Percentiles rank a stretch among this genome's conserved stretches.
Conservation (phyloP, 2,888 invertebrate genomes). For the Phengaris alcon region DNA sequence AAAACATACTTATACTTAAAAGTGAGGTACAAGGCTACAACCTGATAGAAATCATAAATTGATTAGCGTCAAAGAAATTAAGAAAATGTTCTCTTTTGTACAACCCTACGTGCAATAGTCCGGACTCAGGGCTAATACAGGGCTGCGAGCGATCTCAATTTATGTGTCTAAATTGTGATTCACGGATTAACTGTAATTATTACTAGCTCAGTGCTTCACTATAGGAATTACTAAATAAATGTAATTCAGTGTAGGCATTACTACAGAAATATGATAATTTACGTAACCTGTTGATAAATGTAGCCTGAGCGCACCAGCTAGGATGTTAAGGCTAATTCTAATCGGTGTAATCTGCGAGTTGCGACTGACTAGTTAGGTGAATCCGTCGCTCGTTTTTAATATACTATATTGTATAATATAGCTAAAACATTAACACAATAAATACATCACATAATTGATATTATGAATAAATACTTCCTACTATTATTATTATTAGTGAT, state of each 20-base stretch:
- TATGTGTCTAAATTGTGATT: constrained; percentile 44
- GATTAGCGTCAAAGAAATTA: background rate
- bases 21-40: too few relatives aligned
- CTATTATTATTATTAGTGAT: too few relatives aligned
- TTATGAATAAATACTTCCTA: too few relatives aligned
- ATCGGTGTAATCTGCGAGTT: background rate
- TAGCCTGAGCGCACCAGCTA: background rate
- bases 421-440: too few relatives aligned
- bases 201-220: constrained; percentile 20
- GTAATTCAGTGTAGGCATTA: background rate
- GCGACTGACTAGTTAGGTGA: too few relatives aligned
- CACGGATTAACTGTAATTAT: constrained; percentile 39
- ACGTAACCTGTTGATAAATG: background rate
- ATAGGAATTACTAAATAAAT: background rate
- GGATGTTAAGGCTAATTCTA: background rate
- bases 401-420: too few relatives aligned
- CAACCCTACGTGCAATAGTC: constrained; percentile 32
- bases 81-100: background rate
- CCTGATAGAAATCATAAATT: too few relatives aligned
- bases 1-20: too few relatives aligned
- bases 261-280: background rate
- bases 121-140: constrained; percentile 33
- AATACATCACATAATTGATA: too few relatives aligned
- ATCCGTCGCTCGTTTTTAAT: too few relatives aligned
- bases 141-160: constrained; percentile 40